Evolutionary conservation across 2,888 invertebrate genomes (phyloP), one percentile per base, ranked within the genome.

Genomic region (Zele albiditarsus): DNA sequence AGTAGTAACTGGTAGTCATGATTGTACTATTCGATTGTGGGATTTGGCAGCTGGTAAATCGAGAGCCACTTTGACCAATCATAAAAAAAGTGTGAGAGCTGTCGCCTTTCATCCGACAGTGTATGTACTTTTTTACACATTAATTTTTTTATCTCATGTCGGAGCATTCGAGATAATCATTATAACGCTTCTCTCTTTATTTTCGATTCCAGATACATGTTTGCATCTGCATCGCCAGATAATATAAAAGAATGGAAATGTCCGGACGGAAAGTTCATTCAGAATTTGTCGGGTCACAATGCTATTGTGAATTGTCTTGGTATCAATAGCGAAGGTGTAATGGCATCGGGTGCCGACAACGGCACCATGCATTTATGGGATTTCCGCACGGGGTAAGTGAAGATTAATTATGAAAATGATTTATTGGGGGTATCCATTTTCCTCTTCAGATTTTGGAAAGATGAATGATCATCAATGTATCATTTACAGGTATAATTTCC

Each of bases 181-280:
- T 72, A 3, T 2, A 70, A 67, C 53, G 25, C 27, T 3, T 70
- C 4, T 16, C 10, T 65, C 33, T 33, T 67, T 46, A 27, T 49
- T 70, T 63, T 66, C 58, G 14, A n/a, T 60, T 77, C 33, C 16
- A 85, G 82, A 2, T 93, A 98, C 89, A 98, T 98, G 92, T 99
- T 99, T 90, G 99, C 97, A 0, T 98, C 98, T 0, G 99, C 97
- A 0, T 98, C 98, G 0, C 98, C 99, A 0, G 99, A 99, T 88
- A 99, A 99, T 87, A 97, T 99, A 79, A 99, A 99, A 87, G 98
- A 99, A 88, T 99, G 99, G 99, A 97, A 96, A 88, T 98, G 98
- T 86, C 99, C 98, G 0, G 97, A 99, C 83, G 98, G 99, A 1
- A 96, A 96, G 87, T 99, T 99, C 87, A 95, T 99, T 73, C 99